Conservation (phyloP, 2,888 invertebrate species). For the Tetranychus piercei region DNA sequence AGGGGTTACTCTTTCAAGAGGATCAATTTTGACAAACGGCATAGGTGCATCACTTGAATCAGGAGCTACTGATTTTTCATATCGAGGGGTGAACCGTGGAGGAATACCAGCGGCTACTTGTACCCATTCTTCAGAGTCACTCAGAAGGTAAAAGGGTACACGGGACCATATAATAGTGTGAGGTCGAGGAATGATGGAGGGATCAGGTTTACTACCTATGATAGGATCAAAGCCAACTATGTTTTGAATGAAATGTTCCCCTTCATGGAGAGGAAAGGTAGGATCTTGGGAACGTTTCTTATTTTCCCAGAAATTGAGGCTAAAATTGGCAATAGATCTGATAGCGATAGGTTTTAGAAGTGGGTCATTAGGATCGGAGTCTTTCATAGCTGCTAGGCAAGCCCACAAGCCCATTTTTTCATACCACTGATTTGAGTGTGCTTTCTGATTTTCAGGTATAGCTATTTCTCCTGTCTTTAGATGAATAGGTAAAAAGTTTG, state of each 20-base stretch:
- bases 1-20: too few species aligned
- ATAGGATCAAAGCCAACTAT: background rate
- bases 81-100: background rate
- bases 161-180: background rate
- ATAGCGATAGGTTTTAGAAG: background rate
- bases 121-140: background rate
- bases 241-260: background rate
- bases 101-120: background rate
- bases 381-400: background rate
- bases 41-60: too few species aligned
- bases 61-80: too few species aligned
- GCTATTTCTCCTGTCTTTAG: background rate
- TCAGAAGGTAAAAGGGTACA: background rate
- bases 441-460: background rate
- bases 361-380: background rate
- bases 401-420: background rate
- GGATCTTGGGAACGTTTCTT: background rate
- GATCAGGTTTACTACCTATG: background rate
- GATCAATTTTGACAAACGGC: too few species aligned
- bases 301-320: background rate
- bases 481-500: background rate
- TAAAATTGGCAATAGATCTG: background rate
- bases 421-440: background rate
- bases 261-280: background rate
- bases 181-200: background rate